A percentile compares a stretch with the other conserved stretches of the same genome.
These are phyloP conservation scores for Deroptyus accipitrinus DNA, from an alignment of 2,113 vertebrate species.

Conservation along the genomic window DNA sequence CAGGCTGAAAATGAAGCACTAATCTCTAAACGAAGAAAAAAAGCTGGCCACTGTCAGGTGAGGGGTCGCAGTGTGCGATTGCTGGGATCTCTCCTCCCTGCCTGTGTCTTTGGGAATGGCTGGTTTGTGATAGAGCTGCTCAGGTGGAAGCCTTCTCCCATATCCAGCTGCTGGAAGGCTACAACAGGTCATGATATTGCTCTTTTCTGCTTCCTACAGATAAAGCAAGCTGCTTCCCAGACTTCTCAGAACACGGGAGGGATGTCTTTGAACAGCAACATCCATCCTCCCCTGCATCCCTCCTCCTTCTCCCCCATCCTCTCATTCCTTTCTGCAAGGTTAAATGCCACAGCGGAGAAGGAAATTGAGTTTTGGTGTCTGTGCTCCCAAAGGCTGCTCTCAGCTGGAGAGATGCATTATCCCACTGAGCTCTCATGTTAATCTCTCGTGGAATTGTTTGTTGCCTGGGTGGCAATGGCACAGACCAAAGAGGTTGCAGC, in stretches of 20 bases:
- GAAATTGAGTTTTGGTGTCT: constrained; percentile 34
- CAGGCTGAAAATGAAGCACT: not conserved
- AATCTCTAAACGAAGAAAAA: not conserved
- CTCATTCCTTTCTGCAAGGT: not conserved
- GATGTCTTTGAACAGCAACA: not conserved
- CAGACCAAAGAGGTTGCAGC: not conserved
- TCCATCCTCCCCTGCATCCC: not conserved
- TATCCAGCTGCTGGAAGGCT: not conserved
- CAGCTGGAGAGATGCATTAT: not conserved
- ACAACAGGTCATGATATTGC: not conserved
- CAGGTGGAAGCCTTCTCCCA: not conserved
- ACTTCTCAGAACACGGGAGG: rapidly evolving
- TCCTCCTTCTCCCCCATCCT: not conserved
- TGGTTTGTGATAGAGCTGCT: not conserved
- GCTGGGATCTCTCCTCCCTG: not conserved
- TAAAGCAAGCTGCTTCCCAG: not conserved
- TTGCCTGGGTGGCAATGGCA: not conserved
- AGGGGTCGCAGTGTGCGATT: not conserved
- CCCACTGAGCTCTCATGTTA: not conserved
- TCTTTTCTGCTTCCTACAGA: not conserved
- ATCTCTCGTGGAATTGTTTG: not conserved
- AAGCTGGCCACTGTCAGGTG: rapidly evolving
- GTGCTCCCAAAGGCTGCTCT: not conserved
- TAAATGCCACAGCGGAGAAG: not conserved
- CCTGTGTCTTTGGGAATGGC: not conserved